Base-by-base conservation (phyloP, 92 coral and sea anemone genomes). In the Palythoa caribaeorum region DNA sequence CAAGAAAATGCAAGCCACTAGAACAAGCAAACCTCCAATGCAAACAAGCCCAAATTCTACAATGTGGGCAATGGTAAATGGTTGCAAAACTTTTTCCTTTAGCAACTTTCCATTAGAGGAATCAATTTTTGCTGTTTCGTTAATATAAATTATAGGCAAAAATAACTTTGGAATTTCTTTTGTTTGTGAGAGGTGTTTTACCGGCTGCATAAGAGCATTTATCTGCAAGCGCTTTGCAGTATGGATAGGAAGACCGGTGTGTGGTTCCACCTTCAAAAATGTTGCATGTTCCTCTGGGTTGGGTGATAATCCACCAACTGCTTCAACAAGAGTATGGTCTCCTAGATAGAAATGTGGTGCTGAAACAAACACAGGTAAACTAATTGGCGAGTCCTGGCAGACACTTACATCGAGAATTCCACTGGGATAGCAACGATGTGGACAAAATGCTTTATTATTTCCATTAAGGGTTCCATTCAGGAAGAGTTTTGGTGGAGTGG, bases 301-400 rank as follows among this genome's bases (percentile, higher is more conserved):
- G 5, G 99, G 99, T 1, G 87, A 74, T 47, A 96, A 90, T 6
- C 99, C 99, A 14, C 53, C 85, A 12, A 96, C 94, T 76, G 90
- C 87, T 39, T 92, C 71, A 8, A 79, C 84, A 38, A 95, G 91
- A 1, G 91, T 70, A 15, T 86, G 84, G 53, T 93, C 95, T 17
- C 99, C 99, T 5, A 92, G 88, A 38, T 95, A 96, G 85, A 96
- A 96, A 83, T 96, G 99, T 44, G 99, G 99, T 8, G 98, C 94
- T 28, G 99, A 96, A 12, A 88, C 84, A 76, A 96, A 94, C 11
- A 96, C 83, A 16, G 99, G 99, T 65, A 96, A 80, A 4, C 90
- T 36, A 59, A 96, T 83, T 0, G 96, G 94, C 2, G 96, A 88
- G 48, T 92, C 88, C 71, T 92, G 96, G 76, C 99, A 96, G 38